These are phyloP conservation scores for Schizaphis graminum DNA, from an alignment of 2,888 invertebrate genomes.

Conservation along the genomic window DNA sequence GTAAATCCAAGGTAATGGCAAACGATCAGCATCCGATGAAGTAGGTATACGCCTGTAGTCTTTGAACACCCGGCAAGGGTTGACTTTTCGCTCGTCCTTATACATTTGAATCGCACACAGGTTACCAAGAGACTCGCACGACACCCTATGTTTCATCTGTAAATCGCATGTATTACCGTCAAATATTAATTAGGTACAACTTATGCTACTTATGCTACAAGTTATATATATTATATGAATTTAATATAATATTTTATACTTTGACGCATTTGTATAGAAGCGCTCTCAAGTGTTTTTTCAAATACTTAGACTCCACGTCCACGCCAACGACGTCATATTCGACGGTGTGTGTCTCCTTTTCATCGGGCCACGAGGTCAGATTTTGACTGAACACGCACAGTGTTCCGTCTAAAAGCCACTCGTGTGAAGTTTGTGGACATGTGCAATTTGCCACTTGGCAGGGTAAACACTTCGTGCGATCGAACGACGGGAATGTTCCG, in stretches of 20 bases:
- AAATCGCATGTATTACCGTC: constrained; percentile 67
- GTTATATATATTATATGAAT: constrained; percentile 12
- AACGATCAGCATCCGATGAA: constrained; percentile 67
- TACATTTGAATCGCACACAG: constrained; percentile 77
- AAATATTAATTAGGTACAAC: not conserved
- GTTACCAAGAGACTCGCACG: constrained; percentile 79
- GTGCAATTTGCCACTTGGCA: constrained; percentile 71
- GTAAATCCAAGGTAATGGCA: constrained; percentile 71
- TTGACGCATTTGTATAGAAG: constrained; percentile 71
- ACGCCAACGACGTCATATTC: constrained; percentile 70
- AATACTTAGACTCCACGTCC: constrained; percentile 71
- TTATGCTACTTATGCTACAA: not conserved
- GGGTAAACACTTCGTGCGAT: constrained; percentile 71
- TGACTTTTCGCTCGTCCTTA: constrained; percentile 72
- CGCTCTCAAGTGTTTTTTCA: constrained; percentile 71
- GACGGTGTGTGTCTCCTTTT: constrained; percentile 70
- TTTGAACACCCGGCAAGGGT: constrained; percentile 72
- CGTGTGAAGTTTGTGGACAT: constrained; percentile 70
- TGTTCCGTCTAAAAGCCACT: constrained; percentile 67
- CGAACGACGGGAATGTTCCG: constrained; percentile 71
- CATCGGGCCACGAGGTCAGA: constrained; percentile 70
- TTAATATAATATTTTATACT: constrained; percentile 37
- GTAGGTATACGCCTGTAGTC: constrained; percentile 69
- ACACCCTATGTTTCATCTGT: constrained; percentile 73
- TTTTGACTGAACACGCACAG: constrained; percentile 68